Base-by-base conservation (phyloP, 2,888 invertebrate species). In the Tribolium freemani region DNA sequence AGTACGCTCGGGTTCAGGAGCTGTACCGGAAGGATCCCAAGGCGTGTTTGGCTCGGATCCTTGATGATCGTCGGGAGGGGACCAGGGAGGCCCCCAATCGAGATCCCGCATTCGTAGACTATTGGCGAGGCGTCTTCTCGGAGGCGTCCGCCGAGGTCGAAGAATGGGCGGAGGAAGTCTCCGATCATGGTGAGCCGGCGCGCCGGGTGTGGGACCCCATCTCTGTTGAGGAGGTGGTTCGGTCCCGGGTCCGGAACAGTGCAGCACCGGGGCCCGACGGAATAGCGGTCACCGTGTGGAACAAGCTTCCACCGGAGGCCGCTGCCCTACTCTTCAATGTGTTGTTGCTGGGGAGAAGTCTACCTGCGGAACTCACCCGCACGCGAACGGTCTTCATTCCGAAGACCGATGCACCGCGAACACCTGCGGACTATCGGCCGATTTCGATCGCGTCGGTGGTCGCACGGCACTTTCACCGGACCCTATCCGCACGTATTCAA, bases 301-400 rank as follows among this genome's bases (percentile, higher is more conserved):
- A 58, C 21, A 10, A n/a, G 16, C 20, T 57, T 16, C 58, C 58
- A 1, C n/a, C 16, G 8, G 58, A 58, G 21, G 20, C 44, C 20
- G 58, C 10, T 5, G 44, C 58, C 45, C 45, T 58, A 2, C n/a
- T 58, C 0, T 58, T 58, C 20, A 45, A 45, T n/a, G n/a, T 58
- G 38, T 6, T 58, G 8, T n/a, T 58, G 45, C 6, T 58, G 45
- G 13, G 3, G 5, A 13, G 8, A 31, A 2, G 11, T 0, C 10
- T 57, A 0, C 58, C 45, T 5, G 45, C 5, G 1, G 58, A 45
- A 9, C 58, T 58, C 20, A 1, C 44, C 8, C 16, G n/a, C 4
- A 44, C 58, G 10, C 13, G 58, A 3, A 58, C 45, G 20, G 58
- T 45, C 11, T 48, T 48, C 13, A 48, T 48, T 10, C 48, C 48